These are phyloP conservation scores for Eudyptes chrysolophus DNA, from an alignment of 2,113 vertebrate genomes.

Conservation along the genomic window DNA sequence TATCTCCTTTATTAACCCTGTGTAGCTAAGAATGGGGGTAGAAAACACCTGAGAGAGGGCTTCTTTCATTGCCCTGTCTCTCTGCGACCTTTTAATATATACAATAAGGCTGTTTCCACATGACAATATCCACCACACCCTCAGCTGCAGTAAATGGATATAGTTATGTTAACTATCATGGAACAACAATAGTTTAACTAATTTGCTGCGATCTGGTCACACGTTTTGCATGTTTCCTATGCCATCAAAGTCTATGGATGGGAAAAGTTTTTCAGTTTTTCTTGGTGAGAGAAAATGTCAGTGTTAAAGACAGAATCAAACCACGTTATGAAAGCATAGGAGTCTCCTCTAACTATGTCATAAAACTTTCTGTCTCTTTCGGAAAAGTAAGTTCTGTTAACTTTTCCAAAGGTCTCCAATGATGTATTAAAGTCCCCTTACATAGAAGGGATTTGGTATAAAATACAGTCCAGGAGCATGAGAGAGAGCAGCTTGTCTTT, in stretches of 20 bases:
- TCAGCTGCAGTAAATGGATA: neutral
- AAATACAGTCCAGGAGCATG: conserved; percentile 36
- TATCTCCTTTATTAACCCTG: neutral
- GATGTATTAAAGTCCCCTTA: conserved; percentile 41
- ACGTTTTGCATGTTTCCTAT: neutral
- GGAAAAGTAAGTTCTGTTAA: conserved; percentile 18
- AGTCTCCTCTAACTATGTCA: neutral
- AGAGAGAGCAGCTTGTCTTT: conserved; percentile 47
- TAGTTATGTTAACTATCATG: neutral
- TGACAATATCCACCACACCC: neutral
- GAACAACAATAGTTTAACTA: neutral
- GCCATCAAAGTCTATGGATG: neutral
- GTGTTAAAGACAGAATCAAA: neutral
- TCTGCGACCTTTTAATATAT: neutral
- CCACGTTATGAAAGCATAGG: neutral
- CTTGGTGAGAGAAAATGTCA: neutral
- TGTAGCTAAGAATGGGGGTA: neutral
- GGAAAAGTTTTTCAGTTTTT: neutral
- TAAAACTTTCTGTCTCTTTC: conserved; percentile 18
- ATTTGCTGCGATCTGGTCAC: neutral
- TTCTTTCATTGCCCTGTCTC: neutral
- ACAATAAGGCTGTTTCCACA: neutral
- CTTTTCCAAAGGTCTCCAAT: conserved; percentile 32
- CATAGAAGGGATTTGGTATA: conserved; percentile 30
- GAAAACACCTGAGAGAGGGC: neutral